Evolutionary conservation across 2,113 vertebrate genomes (phyloP).

Genomic region (Halcyon malimbica): DNA sequence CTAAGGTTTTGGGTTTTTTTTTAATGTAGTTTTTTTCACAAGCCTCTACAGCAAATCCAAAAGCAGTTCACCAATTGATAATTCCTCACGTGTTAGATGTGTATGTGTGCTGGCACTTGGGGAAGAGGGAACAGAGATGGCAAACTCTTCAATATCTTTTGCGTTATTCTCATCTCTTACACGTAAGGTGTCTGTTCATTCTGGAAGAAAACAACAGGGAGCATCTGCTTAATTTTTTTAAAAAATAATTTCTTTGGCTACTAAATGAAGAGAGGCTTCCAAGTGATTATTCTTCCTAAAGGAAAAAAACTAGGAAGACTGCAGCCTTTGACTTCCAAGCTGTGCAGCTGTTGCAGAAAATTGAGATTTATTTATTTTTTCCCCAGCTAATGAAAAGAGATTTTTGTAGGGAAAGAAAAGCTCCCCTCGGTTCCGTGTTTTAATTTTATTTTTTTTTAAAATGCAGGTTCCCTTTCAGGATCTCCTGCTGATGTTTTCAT

Average conservation of each 20-base stretch:
- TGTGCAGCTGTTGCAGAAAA: slow-evolving; percentile 26
- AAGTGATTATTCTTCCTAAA: neutral
- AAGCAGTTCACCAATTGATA: neutral
- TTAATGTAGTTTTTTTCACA: neutral
- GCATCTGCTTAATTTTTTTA: neutral
- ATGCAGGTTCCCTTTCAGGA: neutral
- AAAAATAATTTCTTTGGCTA: neutral
- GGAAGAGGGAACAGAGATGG: neutral
- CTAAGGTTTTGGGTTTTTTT: neutral
- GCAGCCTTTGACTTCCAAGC: neutral
- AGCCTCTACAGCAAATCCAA: neutral
- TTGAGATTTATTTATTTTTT: neutral
- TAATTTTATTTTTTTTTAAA: neutral
- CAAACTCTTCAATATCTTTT: neutral
- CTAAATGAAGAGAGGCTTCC: neutral
- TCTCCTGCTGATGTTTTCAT: neutral
- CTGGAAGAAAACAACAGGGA: neutral
- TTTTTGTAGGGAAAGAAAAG: neutral
- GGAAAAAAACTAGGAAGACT: neutral
- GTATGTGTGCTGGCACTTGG: neutral
- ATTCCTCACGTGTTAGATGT: neutral
- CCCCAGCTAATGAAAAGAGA: neutral
- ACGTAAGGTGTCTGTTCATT: neutral
- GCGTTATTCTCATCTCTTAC: neutral
- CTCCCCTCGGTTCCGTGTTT: neutral